Percentiles rank a stretch among this genome's conserved stretches.
Conservation (phyloP, 2,888 invertebrate species). For the Camptogramma bilineatum region DNA sequence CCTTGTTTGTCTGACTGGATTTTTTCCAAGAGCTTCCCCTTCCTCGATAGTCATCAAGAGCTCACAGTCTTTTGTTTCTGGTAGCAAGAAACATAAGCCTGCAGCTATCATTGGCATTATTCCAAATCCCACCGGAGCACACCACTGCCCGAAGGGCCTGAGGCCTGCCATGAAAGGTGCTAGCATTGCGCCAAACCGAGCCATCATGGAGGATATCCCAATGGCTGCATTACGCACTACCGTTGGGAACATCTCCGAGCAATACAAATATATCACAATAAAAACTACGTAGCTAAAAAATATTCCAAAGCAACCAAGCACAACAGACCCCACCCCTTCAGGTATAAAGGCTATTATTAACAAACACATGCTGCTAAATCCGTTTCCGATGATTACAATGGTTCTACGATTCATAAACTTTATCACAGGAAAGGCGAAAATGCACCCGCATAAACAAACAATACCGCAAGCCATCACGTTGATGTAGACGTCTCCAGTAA, state of each 20-base stretch:
- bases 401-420: conserved; percentile 87
- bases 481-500: conserved; percentile 91
- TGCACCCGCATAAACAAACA: conserved; percentile 84
- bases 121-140: conserved; percentile 90
- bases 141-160: conserved; percentile 82
- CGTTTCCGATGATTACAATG: conserved; percentile 85
- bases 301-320: conserved; percentile 89
- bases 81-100: conserved; percentile 87
- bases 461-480: conserved; percentile 91
- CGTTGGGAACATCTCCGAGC: conserved; percentile 94
- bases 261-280: conserved; percentile 92
- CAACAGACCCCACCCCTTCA: conserved; percentile 73
- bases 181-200: conserved; percentile 92
- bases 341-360: conserved; percentile 86
- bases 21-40: conserved; percentile 84
- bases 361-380: conserved; percentile 85
- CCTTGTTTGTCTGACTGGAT: conserved; percentile 17
- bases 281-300: conserved; percentile 92
- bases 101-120: conserved; percentile 88
- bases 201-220: conserved; percentile 93
- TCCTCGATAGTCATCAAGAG: conserved; percentile 92
- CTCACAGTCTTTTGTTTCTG: conserved; percentile 91
- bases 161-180: conserved; percentile 92
- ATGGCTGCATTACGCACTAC: conserved; percentile 93
- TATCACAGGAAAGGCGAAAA: conserved; percentile 86